Evolutionary conservation across 2,888 invertebrate species (phyloP).

Genomic region (Drosophila mayaguana): DNA sequence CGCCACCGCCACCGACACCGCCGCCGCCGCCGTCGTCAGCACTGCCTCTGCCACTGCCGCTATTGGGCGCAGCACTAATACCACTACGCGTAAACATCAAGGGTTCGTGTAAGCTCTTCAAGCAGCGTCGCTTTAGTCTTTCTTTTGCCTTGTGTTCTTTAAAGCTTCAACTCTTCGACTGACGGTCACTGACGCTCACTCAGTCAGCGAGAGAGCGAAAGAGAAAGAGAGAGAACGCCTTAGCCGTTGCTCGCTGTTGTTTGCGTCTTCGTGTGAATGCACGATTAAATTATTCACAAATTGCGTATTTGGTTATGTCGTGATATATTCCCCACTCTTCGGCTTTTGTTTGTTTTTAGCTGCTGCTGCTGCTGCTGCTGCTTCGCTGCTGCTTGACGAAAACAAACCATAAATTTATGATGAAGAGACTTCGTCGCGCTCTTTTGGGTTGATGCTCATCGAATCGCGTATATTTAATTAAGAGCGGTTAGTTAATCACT

Average conservation of each 20-base stretch:
- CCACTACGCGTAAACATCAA: slow-evolving; percentile 65
- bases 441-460: slow-evolving; percentile 2
- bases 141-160: slow-evolving; percentile 7
- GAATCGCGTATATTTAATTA: slow-evolving; percentile 9
- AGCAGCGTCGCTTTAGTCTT: slow-evolving; percentile 7
- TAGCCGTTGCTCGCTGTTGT: slow-evolving; percentile 12
- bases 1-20: slow-evolving; percentile 19
- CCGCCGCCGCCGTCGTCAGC: slow-evolving; percentile 15
- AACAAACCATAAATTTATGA: slow-evolving; percentile 51
- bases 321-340: slow-evolving; percentile 17
- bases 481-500: slow-evolving; percentile 18
- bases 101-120: slow-evolving; percentile 21
- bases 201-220: not conserved
- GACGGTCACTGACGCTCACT: slow-evolving; percentile 16
- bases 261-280: slow-evolving; percentile 64
- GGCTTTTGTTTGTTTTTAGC: slow-evolving; percentile 29
- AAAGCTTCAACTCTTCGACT: slow-evolving; percentile 48
- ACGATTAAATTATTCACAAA: slow-evolving; percentile 79
- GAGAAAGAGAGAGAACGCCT: not conserved
- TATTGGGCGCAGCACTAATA: slow-evolving; percentile 46
- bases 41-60: slow-evolving; percentile 21
- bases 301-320: slow-evolving; percentile 66
- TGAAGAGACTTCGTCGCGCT: slow-evolving; percentile 30
- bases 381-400: slow-evolving; percentile 25
- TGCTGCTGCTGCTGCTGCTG: slow-evolving; percentile 8